Evolutionary conservation across 2,797 vertebrate species (phyloP).

Genomic region (Etheostoma nigrum): DNA sequence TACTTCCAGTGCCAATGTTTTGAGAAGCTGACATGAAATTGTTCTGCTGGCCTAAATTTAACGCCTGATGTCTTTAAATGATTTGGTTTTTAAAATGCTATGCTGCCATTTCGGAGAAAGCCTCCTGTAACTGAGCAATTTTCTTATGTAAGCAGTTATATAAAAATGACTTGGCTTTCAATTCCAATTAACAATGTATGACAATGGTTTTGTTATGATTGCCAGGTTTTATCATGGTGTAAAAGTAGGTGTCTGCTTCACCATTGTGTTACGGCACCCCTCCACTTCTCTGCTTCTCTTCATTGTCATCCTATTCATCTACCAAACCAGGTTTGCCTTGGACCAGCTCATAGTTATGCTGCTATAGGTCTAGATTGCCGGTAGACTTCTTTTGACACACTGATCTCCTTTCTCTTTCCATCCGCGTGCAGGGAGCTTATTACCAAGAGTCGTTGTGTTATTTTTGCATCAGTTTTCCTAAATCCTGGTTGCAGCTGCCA

Average conservation of each 20-base stretch:
- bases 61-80: conserved; percentile 10
- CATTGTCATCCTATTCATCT: no score
- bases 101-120: neutral
- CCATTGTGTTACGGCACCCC: neutral
- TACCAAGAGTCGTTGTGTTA: no score
- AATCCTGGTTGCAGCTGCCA: no score
- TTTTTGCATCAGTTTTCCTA: no score
- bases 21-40: conserved; percentile 25
- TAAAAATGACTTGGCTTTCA: neutral
- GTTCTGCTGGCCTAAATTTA: conserved; percentile 23
- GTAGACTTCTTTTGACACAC: no score
- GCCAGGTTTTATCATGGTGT: neutral
- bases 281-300: no score
- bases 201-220: neutral
- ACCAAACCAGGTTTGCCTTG: no score
- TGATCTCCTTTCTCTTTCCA: no score
- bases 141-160: neutral
- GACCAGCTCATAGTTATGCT: no score
- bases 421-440: no score
- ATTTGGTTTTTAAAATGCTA: neutral
- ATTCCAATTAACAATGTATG: neutral
- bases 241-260: neutral
- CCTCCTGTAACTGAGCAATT: neutral
- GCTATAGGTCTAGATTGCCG: no score
- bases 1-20: conserved; percentile 24